phyloP scores from a whole-genome alignment of 2,113 vertebrate species.

The Verasper variegatus region DNA sequence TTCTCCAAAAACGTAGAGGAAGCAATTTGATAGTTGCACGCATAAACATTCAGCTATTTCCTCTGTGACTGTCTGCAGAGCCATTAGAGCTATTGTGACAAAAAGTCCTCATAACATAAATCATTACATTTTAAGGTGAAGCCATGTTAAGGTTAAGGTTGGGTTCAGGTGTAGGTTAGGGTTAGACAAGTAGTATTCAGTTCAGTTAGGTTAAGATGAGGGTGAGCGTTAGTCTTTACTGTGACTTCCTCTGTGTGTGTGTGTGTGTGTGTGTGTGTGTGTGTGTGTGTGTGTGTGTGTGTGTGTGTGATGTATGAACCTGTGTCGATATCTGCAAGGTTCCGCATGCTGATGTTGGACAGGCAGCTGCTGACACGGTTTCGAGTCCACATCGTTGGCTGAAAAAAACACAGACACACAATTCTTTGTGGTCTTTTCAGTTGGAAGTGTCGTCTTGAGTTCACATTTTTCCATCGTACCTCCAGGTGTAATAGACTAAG shows the following conservation, averaged over 20 bases:
- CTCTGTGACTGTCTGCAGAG: constrained; percentile 53
- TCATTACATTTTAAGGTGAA: too few relatives aligned
- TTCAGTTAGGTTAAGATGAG: too few relatives aligned
- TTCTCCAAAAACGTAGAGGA: constrained; percentile 69
- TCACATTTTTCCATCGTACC: too few relatives aligned
- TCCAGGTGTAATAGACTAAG: too few relatives aligned
- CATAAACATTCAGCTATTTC: constrained; percentile 77
- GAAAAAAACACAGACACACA: constrained; percentile 13
- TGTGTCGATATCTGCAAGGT: constrained; percentile 63
- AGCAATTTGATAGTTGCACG: constrained; percentile 71
- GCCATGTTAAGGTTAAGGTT: too few relatives aligned
- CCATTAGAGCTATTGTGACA: neutral
- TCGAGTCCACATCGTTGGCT: constrained; percentile 76
- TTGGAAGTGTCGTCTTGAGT: neutral
- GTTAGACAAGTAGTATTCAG: too few relatives aligned
- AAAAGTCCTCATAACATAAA: too few relatives aligned
- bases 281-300: neutral
- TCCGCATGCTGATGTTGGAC: constrained; percentile 76
- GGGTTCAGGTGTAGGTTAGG: too few relatives aligned
- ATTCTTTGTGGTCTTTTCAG: neutral
- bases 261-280: neutral
- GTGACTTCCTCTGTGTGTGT: neutral
- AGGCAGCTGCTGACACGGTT: constrained; percentile 77
- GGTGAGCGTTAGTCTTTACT: too few relatives aligned
- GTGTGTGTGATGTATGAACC: constrained; percentile 57